A percentile compares a stretch with the other conserved stretches of the same genome.
phyloP scores from a whole-genome alignment of 2,113 vertebrate species.

The Ochotona curzoniae region DNA sequence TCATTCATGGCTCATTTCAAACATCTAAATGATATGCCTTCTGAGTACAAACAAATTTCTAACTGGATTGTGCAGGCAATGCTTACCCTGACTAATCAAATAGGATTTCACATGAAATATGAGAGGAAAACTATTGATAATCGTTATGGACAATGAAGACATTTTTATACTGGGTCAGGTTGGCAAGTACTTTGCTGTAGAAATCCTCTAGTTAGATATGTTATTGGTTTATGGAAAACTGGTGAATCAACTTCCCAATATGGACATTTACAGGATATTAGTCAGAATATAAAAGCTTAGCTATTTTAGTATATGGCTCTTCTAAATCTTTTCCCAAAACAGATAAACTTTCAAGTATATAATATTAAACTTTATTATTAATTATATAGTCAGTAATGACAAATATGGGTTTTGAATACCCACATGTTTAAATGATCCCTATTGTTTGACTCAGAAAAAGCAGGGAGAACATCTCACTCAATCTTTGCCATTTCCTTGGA shows the following conservation, averaged over 20 bases:
- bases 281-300: background rate
- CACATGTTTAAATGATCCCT: background rate
- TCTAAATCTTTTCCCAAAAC: background rate
- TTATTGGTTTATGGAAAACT: slow-evolving; percentile 10
- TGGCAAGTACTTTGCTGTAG: background rate
- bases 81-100: background rate
- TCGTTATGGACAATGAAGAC: background rate
- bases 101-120: slow-evolving; percentile 39
- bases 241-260: background rate
- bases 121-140: slow-evolving; percentile 25
- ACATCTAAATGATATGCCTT: background rate
- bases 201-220: background rate
- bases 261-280: background rate
- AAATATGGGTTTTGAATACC: background rate
- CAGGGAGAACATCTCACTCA: background rate
- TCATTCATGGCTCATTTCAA: slow-evolving; percentile 18
- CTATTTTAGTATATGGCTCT: background rate
- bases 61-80: background rate
- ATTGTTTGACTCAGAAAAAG: background rate
- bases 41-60: background rate
- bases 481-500: slow-evolving; percentile 9
- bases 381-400: background rate
- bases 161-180: slow-evolving; percentile 16
- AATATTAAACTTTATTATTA: slow-evolving; percentile 36
- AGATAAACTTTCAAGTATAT: background rate